Conservation (phyloP, 2,888 invertebrate genomes). For the Noctua janthina region DNA sequence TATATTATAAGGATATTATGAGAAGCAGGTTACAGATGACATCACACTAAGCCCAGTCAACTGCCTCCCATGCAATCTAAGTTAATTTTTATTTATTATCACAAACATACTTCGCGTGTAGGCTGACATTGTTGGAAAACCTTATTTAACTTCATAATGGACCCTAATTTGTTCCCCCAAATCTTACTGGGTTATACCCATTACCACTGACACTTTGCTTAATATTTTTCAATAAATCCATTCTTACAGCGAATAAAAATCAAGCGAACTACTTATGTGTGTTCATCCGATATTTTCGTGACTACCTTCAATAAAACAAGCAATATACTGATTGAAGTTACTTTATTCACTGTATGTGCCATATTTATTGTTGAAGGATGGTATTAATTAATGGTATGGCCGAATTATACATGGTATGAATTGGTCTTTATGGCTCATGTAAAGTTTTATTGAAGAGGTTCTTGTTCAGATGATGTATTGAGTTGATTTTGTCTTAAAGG, state of each 20-base stretch:
- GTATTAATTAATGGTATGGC: slow-evolving; percentile 65
- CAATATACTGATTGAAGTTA: slow-evolving; percentile 66
- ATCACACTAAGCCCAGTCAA: slow-evolving; percentile 5
- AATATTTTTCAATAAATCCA: slow-evolving; percentile 52
- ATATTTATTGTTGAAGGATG: slow-evolving; percentile 61
- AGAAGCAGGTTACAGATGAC: slow-evolving; percentile 41
- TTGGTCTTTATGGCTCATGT: slow-evolving; percentile 56
- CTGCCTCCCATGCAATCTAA: slow-evolving; percentile 23
- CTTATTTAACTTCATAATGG: slow-evolving; percentile 30
- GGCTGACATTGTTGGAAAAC: slow-evolving; percentile 28
- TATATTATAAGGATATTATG: slow-evolving; percentile 9
- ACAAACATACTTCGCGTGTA: slow-evolving; percentile 29
- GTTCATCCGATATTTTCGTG: slow-evolving; percentile 64
- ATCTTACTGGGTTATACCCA: slow-evolving; percentile 21
- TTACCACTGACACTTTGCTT: slow-evolving; percentile 43
- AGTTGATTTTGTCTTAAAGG: slow-evolving; percentile 33
- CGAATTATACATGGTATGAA: slow-evolving; percentile 63
- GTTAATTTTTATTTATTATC: slow-evolving; percentile 24
- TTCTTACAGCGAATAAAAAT: slow-evolving; percentile 33
- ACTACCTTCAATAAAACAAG: slow-evolving; percentile 63
- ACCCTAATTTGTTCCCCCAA: slow-evolving; percentile 48
- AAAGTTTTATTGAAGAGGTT: slow-evolving; percentile 62
- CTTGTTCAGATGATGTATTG: slow-evolving; percentile 41
- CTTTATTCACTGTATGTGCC: slow-evolving; percentile 61
- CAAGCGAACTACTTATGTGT: slow-evolving; percentile 41